Evolutionary conservation across 2,888 invertebrate species (phyloP).

Genomic region (Mythimna vitellina): DNA sequence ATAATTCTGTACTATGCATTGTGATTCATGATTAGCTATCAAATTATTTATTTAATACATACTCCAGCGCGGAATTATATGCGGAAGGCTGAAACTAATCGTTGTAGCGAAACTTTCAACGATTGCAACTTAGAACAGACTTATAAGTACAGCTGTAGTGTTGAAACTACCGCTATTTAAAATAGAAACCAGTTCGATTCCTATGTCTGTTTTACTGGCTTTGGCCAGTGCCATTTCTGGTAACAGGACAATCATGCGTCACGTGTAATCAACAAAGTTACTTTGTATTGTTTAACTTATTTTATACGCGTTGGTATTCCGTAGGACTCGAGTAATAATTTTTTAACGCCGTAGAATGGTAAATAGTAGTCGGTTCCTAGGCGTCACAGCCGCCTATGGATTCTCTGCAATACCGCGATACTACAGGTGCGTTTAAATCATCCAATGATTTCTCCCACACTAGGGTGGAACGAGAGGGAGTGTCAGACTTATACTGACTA

Average conservation of each 20-base stretch:
- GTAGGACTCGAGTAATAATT: background rate
- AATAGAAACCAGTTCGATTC: background rate
- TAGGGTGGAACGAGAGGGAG: too few species aligned
- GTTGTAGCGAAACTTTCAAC: background rate
- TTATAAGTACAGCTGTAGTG: background rate
- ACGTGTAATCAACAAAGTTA: too few species aligned
- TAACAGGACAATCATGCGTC: too few species aligned
- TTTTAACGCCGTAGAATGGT: background rate
- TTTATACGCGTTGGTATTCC: background rate
- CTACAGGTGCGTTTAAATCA: background rate
- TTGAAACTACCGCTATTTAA: too few species aligned
- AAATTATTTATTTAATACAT: background rate
- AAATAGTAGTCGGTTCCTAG: background rate
- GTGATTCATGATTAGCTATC: constrained; percentile 27
- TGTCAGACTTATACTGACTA: too few species aligned
- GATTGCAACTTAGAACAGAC: background rate
- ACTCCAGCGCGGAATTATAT: background rate
- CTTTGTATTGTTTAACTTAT: background rate
- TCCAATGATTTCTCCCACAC: too few species aligned
- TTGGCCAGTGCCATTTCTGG: background rate
- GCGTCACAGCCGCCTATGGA: background rate
- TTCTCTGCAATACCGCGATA: background rate
- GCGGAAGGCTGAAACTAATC: background rate
- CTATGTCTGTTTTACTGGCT: background rate
- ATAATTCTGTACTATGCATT: constrained; percentile 53